Conservation (phyloP, 2,888 invertebrate genomes). For the Ennomos fuscantarius region DNA sequence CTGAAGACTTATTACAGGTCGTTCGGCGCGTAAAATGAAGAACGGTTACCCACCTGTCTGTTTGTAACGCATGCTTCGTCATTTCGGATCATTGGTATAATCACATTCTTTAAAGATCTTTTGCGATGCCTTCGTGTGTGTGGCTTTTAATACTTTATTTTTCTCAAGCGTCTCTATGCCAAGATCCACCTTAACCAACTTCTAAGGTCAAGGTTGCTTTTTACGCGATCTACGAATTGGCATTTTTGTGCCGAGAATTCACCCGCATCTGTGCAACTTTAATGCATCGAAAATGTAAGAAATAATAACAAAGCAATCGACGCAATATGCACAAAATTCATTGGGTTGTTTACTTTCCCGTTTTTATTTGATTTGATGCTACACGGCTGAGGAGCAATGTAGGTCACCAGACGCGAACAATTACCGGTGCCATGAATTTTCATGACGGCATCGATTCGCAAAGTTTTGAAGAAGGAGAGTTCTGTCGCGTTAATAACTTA, state of each 20-base stretch:
- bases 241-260: neutral
- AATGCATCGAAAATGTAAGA: conserved; percentile 13
- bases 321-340: conserved; percentile 44
- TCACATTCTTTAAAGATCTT: conserved; percentile 43
- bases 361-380: conserved; percentile 44
- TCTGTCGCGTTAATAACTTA: conserved; percentile 32
- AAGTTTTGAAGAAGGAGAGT: conserved; percentile 27
- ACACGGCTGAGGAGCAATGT: conserved; percentile 52
- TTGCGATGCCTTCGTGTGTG: conserved; percentile 41
- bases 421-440: conserved; percentile 43
- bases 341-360: conserved; percentile 48
- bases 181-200: conserved; percentile 16
- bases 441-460: conserved; percentile 39
- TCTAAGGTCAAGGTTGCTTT: conserved; percentile 22
- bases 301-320: conserved; percentile 30
- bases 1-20: conserved; percentile 22
- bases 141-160: conserved; percentile 42
- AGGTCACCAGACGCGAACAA: conserved; percentile 54
- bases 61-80: conserved; percentile 43
- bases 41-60: conserved; percentile 33
- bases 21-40: conserved; percentile 8
- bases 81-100: conserved; percentile 45
- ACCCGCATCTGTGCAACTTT: neutral
- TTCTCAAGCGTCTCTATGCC: conserved; percentile 37
- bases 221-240: conserved; percentile 9